A percentile compares a stretch with the other conserved stretches of the same genome.
Conservation (phyloP, 2,888 invertebrate genomes). For the Cryptocheilus praepositus region DNA sequence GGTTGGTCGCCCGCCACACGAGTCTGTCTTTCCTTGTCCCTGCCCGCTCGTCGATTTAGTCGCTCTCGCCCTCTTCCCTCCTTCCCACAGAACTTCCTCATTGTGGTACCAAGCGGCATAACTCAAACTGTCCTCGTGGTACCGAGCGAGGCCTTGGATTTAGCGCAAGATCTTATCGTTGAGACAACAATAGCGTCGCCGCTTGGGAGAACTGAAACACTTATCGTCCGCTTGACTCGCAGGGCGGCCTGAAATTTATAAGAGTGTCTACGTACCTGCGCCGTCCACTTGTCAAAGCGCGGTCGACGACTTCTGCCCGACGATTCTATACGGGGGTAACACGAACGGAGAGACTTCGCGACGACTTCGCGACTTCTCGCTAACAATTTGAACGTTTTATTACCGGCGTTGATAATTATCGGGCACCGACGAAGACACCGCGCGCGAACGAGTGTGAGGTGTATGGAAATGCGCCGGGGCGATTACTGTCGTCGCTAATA, state of each 20-base stretch:
- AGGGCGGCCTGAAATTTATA: slow-evolving; percentile 53
- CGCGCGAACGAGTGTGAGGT: neutral
- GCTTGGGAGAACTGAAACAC: slow-evolving; percentile 57
- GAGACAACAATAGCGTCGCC: slow-evolving; percentile 64
- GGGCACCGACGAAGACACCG: slow-evolving; percentile 3
- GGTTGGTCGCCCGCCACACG: slow-evolving; percentile 8
- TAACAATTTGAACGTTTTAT: neutral
- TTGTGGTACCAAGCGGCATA: slow-evolving; percentile 60
- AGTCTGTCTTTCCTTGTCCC: neutral
- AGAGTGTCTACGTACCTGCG: slow-evolving; percentile 42
- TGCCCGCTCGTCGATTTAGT: slow-evolving; percentile 15
- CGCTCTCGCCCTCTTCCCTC: slow-evolving; percentile 29
- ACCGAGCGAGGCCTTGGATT: slow-evolving; percentile 58
- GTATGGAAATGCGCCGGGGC: slow-evolving; percentile 27
- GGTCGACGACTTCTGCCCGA: no score
- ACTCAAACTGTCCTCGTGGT: slow-evolving; percentile 65
- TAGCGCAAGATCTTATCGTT: slow-evolving; percentile 66
- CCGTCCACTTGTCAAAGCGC: slow-evolving; percentile 5
- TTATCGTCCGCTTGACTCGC: slow-evolving; percentile 53
- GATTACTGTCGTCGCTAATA: slow-evolving; percentile 38
- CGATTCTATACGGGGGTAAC: no score
- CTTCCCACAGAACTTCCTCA: slow-evolving; percentile 44
- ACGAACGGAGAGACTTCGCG: no score
- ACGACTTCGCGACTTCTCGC: no score
- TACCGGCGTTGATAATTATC: neutral